A percentile compares a stretch with the other conserved stretches of the same genome.
Conservation (phyloP, 2,888 invertebrate genomes). For the Ormyrus labotus region DNA sequence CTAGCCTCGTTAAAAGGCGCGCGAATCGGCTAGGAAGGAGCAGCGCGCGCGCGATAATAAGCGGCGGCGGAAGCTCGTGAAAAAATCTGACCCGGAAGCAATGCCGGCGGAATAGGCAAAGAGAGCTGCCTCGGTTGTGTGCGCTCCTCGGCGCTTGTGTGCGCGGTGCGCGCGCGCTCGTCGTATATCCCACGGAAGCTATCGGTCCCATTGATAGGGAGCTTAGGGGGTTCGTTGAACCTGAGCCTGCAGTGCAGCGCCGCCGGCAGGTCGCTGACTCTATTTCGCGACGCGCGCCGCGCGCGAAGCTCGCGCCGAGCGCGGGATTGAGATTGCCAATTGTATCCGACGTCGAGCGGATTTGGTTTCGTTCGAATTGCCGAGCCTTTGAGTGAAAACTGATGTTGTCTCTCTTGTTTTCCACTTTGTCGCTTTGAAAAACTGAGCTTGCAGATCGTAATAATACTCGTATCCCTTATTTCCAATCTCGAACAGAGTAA, state of each 20-base stretch:
- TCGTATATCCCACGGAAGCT: constrained; percentile 58
- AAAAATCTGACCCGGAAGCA: constrained; percentile 68
- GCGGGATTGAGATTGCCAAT: too few species aligned
- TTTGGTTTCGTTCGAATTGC: too few species aligned
- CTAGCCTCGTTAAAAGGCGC: not conserved
- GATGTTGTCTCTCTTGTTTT: too few species aligned
- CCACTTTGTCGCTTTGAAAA: too few species aligned
- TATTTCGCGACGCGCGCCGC: constrained; percentile 37
- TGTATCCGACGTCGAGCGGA: too few species aligned
- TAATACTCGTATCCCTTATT: too few species aligned
- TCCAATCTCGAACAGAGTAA: too few species aligned
- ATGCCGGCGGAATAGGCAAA: constrained; percentile 68
- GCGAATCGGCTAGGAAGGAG: not conserved
- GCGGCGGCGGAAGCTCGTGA: constrained; percentile 59
- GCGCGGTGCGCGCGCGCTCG: constrained; percentile 61
- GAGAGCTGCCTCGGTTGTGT: constrained; percentile 52
- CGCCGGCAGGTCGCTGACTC: constrained; percentile 48
- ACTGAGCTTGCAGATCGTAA: too few species aligned
- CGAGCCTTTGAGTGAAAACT: too few species aligned
- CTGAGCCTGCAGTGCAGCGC: constrained; percentile 15
- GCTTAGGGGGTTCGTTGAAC: constrained; percentile 54
- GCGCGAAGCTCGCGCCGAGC: not conserved
- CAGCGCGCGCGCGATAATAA: too few species aligned
- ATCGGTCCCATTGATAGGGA: constrained; percentile 60
- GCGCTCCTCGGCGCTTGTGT: not conserved